phyloP scores from a whole-genome alignment of 1,140 invertebrate genomes.

The Calycopis cecrops region DNA sequence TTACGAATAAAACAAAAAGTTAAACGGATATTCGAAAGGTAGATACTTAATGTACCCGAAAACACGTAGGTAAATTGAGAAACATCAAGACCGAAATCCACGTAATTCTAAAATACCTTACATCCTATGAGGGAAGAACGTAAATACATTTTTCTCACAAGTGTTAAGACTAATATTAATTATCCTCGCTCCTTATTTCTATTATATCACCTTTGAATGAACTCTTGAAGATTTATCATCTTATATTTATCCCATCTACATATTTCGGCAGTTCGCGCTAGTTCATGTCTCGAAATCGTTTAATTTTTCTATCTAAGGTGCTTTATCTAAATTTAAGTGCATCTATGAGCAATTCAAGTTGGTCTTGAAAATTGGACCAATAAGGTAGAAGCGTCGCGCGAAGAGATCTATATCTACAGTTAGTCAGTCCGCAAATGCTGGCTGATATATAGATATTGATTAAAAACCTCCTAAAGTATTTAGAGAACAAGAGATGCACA shows the following conservation, averaged over 20 bases:
- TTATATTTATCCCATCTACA: conserved; percentile 30
- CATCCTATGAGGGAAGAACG: not conserved
- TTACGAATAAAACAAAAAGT: no score
- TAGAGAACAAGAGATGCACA: conserved; percentile 9
- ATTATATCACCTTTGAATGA: conserved; percentile 34
- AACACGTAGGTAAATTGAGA: no score
- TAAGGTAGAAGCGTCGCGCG: conserved; percentile 30
- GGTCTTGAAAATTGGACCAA: conserved; percentile 52
- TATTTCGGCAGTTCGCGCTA: conserved; percentile 55
- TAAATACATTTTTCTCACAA: conserved; percentile 14
- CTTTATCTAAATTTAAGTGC: conserved; percentile 55
- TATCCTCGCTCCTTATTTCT: conserved; percentile 23
- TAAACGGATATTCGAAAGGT: no score
- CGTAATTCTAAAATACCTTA: not conserved
- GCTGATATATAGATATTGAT: not conserved
- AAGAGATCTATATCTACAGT: conserved; percentile 10
- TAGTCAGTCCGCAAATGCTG: not conserved
- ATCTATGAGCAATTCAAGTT: conserved; percentile 61
- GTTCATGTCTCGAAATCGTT: conserved; percentile 36
- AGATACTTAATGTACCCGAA: no score
- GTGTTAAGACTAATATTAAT: conserved; percentile 22
- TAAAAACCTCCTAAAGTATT: conserved; percentile 2
- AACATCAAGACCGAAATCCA: no score
- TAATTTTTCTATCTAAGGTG: conserved; percentile 53
- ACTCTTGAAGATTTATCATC: conserved; percentile 26